Percentiles rank a stretch among this genome's conserved stretches.
These are phyloP conservation scores for Lymantria dispar DNA, from an alignment of 2,888 invertebrate species.

Conservation along the genomic window DNA sequence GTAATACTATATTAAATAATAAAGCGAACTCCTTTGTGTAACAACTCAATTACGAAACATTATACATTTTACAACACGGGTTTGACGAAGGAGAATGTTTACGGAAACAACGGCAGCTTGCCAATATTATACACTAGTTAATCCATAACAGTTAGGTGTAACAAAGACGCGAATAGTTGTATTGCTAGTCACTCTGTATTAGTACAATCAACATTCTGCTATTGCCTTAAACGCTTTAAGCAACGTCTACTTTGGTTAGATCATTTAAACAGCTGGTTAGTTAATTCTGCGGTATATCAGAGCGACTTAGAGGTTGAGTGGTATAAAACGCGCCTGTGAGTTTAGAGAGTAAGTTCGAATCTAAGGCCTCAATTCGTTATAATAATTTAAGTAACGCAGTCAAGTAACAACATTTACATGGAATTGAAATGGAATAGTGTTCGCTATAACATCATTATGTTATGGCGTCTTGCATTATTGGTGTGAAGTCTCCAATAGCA, in stretches of 20 bases:
- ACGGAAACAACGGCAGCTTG: constrained; percentile 9
- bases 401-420: too few relatives aligned
- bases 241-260: neutral
- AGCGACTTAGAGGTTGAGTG: too few relatives aligned
- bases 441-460: too few relatives aligned
- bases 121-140: neutral
- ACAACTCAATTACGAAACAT: constrained; percentile 1
- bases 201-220: constrained; percentile 31
- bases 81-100: constrained; percentile 7
- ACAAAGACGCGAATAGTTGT: constrained; percentile 29
- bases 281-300: neutral
- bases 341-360: too few relatives aligned
- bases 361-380: too few relatives aligned
- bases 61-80: constrained; percentile 2
- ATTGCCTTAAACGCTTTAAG: neutral
- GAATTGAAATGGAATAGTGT: too few relatives aligned
- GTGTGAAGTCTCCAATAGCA: too few relatives aligned
- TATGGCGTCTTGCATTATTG: too few relatives aligned
- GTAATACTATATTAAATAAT: too few relatives aligned
- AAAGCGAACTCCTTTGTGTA: constrained; percentile 1
- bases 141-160: constrained; percentile 12
- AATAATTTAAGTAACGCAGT: too few relatives aligned
- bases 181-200: constrained; percentile 21
- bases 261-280: neutral
- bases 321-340: too few relatives aligned